Evolutionary conservation across 2,797 vertebrate genomes (phyloP).

Genomic region (Oreochromis grahami): DNA sequence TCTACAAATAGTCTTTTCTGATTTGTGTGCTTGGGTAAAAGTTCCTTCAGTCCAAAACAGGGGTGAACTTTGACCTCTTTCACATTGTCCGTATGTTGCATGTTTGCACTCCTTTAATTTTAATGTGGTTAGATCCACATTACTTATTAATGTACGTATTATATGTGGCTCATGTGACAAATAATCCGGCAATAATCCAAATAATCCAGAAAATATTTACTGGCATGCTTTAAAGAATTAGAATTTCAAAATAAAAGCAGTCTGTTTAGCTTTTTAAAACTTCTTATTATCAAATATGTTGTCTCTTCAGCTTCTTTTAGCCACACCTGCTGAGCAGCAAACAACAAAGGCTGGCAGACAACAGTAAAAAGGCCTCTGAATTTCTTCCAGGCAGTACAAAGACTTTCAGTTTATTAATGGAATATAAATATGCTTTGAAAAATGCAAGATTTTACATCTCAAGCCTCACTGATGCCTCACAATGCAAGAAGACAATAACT

Average conservation of each 20-base stretch:
- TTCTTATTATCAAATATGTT: not conserved
- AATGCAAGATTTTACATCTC: not conserved
- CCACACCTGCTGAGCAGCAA: not conserved
- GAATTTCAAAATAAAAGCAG: not conserved
- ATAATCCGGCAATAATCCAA: rapidly evolving
- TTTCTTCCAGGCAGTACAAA: not conserved
- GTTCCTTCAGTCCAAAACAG: not conserved
- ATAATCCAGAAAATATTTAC: not conserved
- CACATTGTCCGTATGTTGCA: not conserved
- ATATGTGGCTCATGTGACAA: not conserved
- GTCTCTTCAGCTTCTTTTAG: not conserved
- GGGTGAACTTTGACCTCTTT: not conserved
- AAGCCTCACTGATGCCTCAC: not conserved
- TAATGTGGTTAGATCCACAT: rapidly evolving
- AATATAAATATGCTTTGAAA: not conserved
- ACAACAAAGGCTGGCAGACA: not conserved
- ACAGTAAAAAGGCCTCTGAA: not conserved
- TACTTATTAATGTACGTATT: not conserved
- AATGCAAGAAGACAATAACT: not conserved
- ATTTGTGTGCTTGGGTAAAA: not conserved
- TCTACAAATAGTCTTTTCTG: not conserved
- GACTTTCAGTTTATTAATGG: not conserved
- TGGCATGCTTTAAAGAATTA: not conserved
- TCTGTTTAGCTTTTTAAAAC: not conserved
- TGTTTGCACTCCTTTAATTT: not conserved